Percentiles rank a stretch among this genome's conserved stretches.
Conservation (phyloP, 2,797 vertebrate genomes). For the Centropyge bicolor region DNA sequence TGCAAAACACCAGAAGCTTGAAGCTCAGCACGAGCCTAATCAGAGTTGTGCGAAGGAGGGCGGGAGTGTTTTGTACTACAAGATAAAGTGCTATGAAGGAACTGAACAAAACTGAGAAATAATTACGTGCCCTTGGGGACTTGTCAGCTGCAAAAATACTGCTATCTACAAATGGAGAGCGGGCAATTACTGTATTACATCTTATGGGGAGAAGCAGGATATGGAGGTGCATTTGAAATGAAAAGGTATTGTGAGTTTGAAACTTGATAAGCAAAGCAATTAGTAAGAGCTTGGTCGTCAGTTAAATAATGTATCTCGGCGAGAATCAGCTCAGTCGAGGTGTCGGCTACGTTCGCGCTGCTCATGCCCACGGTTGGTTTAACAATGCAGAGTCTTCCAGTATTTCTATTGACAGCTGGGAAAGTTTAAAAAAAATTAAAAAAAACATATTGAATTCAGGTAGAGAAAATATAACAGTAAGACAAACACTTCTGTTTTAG, state of each 20-base stretch:
- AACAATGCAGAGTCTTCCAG: background rate
- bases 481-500: background rate
- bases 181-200: constrained; percentile 72
- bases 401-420: constrained; percentile 3
- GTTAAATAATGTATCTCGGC: constrained; percentile 44
- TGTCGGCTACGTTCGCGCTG: constrained; percentile 7
- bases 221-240: constrained; percentile 56
- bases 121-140: constrained; percentile 76
- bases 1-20: constrained; percentile 39
- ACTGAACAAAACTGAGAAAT: constrained; percentile 75
- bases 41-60: constrained; percentile 46
- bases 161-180: constrained; percentile 70
- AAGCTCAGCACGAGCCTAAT: constrained; percentile 58
- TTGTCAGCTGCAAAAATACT: constrained; percentile 71
- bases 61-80: constrained; percentile 54
- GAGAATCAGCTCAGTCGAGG: constrained; percentile 28
- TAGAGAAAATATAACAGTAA: background rate
- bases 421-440: background rate
- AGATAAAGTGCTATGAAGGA: constrained; percentile 70
- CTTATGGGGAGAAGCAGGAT: constrained; percentile 48
- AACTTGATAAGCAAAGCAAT: constrained; percentile 63
- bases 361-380: background rate
- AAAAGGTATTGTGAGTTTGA: constrained; percentile 64
- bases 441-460: background rate
- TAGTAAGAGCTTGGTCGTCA: constrained; percentile 36